Percentiles rank a stretch among this genome's conserved stretches.
phyloP scores from a whole-genome alignment of 2,797 vertebrate genomes.

The Harpagifer antarcticus region DNA sequence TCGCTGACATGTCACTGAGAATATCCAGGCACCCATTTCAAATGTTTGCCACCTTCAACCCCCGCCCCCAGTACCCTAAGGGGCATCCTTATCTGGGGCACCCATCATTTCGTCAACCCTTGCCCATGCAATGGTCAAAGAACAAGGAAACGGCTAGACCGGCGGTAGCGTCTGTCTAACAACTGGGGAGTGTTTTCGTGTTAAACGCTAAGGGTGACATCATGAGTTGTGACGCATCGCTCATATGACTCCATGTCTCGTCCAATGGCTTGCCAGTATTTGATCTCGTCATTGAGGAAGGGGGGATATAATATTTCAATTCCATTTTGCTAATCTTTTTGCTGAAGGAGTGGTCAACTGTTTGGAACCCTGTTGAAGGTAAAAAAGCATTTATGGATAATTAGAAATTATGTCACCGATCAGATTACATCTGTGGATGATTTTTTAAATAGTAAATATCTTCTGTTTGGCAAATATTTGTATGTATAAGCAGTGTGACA shows the following conservation, averaged over 20 bases:
- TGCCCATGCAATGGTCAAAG: conserved; percentile 72
- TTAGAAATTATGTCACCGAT: background rate
- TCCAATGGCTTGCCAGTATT: conserved; percentile 86
- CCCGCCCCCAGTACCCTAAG: conserved; percentile 47
- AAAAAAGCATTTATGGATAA: conserved; percentile 60
- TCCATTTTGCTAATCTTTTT: conserved; percentile 78
- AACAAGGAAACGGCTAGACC: conserved; percentile 64
- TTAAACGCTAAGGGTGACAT: conserved; percentile 76
- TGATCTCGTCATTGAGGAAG: conserved; percentile 60
- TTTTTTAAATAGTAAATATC: conserved; percentile 1
- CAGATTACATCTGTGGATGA: background rate
- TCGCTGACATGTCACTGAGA: conserved; percentile 46
- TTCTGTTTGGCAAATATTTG: conserved; percentile 19
- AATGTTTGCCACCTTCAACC: conserved; percentile 35
- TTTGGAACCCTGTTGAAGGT: conserved; percentile 77
- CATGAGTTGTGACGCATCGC: conserved; percentile 82
- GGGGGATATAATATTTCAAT: conserved; percentile 70
- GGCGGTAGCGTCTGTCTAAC: conserved; percentile 74
- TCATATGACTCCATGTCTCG: conserved; percentile 86
- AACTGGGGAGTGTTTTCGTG: conserved; percentile 38
- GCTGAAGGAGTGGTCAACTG: conserved; percentile 84
- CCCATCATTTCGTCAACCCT: conserved; percentile 63
- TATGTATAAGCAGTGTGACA: conserved; percentile 28
- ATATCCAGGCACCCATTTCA: conserved; percentile 50
- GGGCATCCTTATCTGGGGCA: conserved; percentile 70